Base-by-base conservation (phyloP, 2,797 vertebrate genomes). In the Antennarius maculatus region DNA sequence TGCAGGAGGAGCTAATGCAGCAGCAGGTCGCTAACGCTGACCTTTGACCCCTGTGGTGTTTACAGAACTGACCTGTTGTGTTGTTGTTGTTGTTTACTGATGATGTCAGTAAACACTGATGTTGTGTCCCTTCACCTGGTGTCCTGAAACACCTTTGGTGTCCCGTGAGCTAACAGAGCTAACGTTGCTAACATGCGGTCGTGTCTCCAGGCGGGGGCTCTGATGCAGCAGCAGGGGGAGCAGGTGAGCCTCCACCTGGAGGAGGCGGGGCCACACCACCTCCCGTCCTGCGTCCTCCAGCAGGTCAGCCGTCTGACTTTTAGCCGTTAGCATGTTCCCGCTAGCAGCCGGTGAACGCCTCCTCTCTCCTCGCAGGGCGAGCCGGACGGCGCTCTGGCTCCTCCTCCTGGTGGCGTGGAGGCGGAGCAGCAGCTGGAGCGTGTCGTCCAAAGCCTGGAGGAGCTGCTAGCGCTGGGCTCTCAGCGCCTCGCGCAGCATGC, bases 21-120 rank as follows among this genome's bases (percentile, higher is more conserved):
- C 93, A 93, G 14, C 92, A 95, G 95, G 96, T 98, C 84, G 8
- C 79, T 34, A 23, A 23, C 23, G 23, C 23, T 23, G 37, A 39
- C 11, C 3, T 12, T 39, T 39, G 37, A 4, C 11, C 37, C 11
- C 37, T 39, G 37, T 39, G 37, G 37, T 23, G 23, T 23, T 23
- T 23, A 23, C 23, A 23, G 23, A 23, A 23, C 23, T 23, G 23
- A 23, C 23, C 23, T 23, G 23, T 23, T 23, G 23, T 23, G 23
- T 23, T 23, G 23, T 23, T 23, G 23, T 23, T 23, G 23, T 23
- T 23, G 23, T 23, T 23, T 23, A 23, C 23, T 23, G 23, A 23
- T 23, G 23, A 23, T 23, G 23, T 23, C 23, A 23, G 23, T 23
- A 23, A 23, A 23, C 23, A 23, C 23, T 23, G 23, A 23, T 23